Conservation (phyloP, 2,113 vertebrate genomes). For the Paramormyrops kingsleyae region DNA sequence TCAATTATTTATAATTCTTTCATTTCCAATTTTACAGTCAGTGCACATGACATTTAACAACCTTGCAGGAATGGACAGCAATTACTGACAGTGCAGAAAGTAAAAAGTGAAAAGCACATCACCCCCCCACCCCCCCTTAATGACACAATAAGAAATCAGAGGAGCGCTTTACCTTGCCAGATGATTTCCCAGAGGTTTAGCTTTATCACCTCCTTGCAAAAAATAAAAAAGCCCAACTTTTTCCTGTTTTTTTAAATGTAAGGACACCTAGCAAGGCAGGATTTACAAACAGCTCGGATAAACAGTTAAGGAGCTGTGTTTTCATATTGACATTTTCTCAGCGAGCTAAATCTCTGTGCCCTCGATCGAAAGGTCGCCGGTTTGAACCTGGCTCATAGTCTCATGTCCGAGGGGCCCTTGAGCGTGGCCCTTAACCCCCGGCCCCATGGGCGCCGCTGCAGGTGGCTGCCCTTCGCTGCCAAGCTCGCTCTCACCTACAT, state of each 20-base stretch:
- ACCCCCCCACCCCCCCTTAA: background rate
- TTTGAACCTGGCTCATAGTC: background rate
- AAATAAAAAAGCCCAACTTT: background rate
- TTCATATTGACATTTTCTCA: conserved; percentile 36
- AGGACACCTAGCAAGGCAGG: background rate
- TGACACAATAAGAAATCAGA: background rate
- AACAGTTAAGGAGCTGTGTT: background rate
- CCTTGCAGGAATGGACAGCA: conserved; percentile 50
- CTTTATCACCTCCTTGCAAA: background rate
- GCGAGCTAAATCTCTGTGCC: background rate
- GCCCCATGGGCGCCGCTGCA: background rate
- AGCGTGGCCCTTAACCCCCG: background rate
- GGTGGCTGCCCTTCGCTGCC: background rate
- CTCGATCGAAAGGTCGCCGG: background rate
- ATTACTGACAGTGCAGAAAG: conserved; percentile 39
- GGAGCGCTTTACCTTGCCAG: background rate
- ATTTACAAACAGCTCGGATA: background rate
- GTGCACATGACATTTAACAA: conserved; percentile 61
- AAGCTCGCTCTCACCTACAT: background rate
- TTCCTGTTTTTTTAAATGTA: background rate
- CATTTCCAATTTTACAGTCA: conserved; percentile 67
- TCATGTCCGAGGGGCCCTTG: background rate
- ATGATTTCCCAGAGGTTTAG: background rate
- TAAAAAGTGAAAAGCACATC: background rate
- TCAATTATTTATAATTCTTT: conserved; percentile 53